Evolutionary conservation across 2,113 vertebrate species (phyloP).

Genomic region (Argyrosomus japonicus): DNA sequence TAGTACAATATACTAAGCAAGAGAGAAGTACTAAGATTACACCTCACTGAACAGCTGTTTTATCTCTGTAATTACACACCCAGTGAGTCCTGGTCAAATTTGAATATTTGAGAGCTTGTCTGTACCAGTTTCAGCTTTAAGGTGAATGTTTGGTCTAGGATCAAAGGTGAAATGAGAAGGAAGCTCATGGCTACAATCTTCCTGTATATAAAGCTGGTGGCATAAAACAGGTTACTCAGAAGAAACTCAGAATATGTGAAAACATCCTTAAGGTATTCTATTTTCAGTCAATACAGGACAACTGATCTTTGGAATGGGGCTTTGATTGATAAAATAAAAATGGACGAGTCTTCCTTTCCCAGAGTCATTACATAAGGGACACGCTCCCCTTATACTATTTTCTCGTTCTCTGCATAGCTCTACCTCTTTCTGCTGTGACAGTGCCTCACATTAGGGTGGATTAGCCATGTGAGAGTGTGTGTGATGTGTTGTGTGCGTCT

Average conservation of each 20-base stretch:
- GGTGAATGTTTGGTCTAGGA: not conserved
- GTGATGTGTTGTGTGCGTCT: constrained; percentile 1
- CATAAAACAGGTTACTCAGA: not conserved
- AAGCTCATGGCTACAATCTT: not conserved
- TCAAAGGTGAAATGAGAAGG: not conserved
- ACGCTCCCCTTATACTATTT: not conserved
- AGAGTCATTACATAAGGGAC: not conserved
- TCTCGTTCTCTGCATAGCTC: not conserved
- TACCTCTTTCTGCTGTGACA: constrained; percentile 16
- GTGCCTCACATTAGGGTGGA: constrained; percentile 36
- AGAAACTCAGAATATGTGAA: not conserved
- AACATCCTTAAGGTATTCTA: not conserved
- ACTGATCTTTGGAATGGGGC: not conserved
- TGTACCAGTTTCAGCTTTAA: not conserved
- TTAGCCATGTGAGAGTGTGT: constrained; percentile 28
- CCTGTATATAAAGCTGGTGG: not conserved
- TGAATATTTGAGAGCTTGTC: not conserved
- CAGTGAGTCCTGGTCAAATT: not conserved
- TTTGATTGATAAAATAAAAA: not conserved
- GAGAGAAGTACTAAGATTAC: not conserved
- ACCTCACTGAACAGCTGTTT: not conserved
- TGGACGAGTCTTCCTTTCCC: not conserved
- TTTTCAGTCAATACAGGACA: not conserved
- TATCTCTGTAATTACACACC: not conserved
- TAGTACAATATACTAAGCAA: not conserved